These are phyloP conservation scores for Agrilus planipennis DNA, from an alignment of 1,140 invertebrate genomes.

Conservation along the genomic window DNA sequence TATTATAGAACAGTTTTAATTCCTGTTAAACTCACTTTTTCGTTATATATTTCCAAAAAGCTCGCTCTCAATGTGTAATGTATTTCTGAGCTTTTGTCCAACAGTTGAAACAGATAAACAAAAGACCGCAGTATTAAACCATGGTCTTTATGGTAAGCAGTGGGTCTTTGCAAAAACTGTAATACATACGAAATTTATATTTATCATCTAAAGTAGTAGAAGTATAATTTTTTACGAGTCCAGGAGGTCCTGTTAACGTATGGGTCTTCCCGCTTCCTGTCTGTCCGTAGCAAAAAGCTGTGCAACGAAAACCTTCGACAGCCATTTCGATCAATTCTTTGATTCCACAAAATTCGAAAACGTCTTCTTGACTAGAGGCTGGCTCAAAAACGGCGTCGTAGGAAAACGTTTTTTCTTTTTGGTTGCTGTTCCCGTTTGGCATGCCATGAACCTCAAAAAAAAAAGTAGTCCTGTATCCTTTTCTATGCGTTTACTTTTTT, in stretches of 20 bases:
- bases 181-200: too few relatives aligned
- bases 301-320: conserved; percentile 85
- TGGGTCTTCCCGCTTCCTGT: conserved; percentile 95
- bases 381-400: conserved; percentile 86
- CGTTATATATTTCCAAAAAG: conserved; percentile 92
- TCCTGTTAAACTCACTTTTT: conserved; percentile 59
- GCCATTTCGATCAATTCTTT: conserved; percentile 84
- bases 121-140: conserved; percentile 82
- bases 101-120: conserved; percentile 76
- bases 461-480: not conserved
- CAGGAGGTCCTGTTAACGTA: conserved; percentile 84
- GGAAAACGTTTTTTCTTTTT: conserved; percentile 67
- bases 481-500: not conserved
- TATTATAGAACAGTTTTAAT: not conserved
- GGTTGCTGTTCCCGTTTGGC: conserved; percentile 36
- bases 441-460: conserved; percentile 34
- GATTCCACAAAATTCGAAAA: conserved; percentile 71
- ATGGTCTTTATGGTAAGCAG: conserved; percentile 55
- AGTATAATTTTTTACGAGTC: conserved; percentile 48
- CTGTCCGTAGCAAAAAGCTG: conserved; percentile 92
- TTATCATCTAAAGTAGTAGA: too few relatives aligned
- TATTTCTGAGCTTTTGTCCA: conserved; percentile 59
- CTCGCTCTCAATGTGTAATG: conserved; percentile 86
- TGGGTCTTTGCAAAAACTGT: conserved; percentile 49
- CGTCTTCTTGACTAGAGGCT: conserved; percentile 67